Conservation (phyloP, 2,888 invertebrate genomes). For the Cecidostiba fungosa region DNA sequence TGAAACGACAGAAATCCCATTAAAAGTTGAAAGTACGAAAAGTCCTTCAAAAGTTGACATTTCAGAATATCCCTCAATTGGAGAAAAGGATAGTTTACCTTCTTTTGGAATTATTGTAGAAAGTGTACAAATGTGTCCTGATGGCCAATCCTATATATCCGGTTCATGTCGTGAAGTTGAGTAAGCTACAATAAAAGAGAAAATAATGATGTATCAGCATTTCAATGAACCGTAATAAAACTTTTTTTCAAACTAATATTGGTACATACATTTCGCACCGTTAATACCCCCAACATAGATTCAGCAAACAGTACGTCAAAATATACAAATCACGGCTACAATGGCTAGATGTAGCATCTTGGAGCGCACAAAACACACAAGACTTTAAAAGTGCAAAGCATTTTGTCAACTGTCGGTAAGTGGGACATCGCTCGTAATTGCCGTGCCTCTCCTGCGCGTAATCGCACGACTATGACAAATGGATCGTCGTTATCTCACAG, state of each 20-base stretch:
- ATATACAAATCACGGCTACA: neutral
- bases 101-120: no score
- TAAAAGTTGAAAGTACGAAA: neutral
- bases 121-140: no score
- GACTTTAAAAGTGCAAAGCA: constrained; percentile 17
- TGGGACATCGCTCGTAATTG: constrained; percentile 13
- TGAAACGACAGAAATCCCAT: neutral
- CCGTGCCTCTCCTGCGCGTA: neutral
- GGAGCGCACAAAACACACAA: neutral
- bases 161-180: neutral
- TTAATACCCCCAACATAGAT: neutral
- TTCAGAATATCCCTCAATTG: no score
- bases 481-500: constrained; percentile 2
- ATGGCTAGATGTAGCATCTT: no score
- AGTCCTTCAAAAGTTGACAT: no score
- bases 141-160: no score
- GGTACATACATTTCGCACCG: neutral
- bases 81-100: no score
- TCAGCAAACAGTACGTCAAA: neutral
- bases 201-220: neutral
- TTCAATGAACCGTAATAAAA: neutral
- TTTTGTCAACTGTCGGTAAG: constrained; percentile 11
- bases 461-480: constrained; percentile 10
- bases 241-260: neutral
- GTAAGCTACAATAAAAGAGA: neutral